Percentiles rank a stretch among this genome's conserved stretches.
Evolutionary conservation across 2,113 vertebrate genomes (phyloP).

Genomic region (Hepsetus odoe): DNA sequence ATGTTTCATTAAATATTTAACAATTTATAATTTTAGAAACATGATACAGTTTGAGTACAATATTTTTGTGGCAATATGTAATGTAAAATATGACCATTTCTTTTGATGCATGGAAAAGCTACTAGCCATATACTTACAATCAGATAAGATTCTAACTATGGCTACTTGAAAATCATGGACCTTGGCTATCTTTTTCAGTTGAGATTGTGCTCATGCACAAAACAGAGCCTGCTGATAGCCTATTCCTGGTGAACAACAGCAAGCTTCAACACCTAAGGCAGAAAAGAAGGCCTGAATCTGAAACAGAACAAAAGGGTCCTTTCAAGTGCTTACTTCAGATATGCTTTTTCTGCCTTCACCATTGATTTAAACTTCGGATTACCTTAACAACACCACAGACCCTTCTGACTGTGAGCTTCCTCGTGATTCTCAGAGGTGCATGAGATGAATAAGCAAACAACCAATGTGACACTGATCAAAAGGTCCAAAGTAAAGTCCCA

Average conservation of each 20-base stretch:
- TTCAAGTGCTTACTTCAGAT: slow-evolving; percentile 51
- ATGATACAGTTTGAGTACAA: not conserved
- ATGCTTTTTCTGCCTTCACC: slow-evolving; percentile 2
- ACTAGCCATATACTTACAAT: not conserved
- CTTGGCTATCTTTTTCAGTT: not conserved
- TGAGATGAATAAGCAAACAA: slow-evolving; percentile 50
- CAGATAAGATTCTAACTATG: not conserved
- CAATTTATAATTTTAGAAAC: not conserved
- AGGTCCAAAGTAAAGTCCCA: not conserved
- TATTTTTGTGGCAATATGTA: not conserved
- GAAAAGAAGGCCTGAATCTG: slow-evolving; percentile 60
- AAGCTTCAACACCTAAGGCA: slow-evolving; percentile 62
- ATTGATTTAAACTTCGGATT: slow-evolving; percentile 58
- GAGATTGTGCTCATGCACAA: not conserved
- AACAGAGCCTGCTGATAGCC: slow-evolving; percentile 18
- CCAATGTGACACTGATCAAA: slow-evolving; percentile 34
- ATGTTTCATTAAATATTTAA: too few relatives aligned
- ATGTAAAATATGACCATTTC: not conserved
- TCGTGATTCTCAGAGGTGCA: slow-evolving; percentile 41
- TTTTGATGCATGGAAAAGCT: not conserved
- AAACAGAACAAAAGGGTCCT: slow-evolving; percentile 62
- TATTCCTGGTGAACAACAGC: slow-evolving; percentile 11
- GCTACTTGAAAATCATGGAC: not conserved
- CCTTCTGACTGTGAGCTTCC: slow-evolving; percentile 33
- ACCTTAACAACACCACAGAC: slow-evolving; percentile 57